Evolutionary conservation across 23 tunicate genomes (phyloP), one percentile per base, ranked within the genome.

Genomic region (Halocynthia aurantium): DNA sequence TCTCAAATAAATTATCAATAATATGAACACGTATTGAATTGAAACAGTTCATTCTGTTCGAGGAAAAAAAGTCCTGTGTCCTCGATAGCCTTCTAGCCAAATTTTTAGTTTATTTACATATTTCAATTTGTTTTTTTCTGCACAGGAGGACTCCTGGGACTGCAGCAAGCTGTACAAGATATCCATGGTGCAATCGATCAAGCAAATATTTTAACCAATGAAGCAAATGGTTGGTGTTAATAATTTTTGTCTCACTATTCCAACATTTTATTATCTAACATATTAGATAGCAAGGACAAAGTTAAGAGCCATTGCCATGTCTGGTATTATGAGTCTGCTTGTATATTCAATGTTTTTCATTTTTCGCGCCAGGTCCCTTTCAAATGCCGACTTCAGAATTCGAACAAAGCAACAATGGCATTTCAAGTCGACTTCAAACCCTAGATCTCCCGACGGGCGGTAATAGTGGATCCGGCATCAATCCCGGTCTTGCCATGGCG

Each of bases 121-220:
- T 31, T 0, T 31, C 44, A 58, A 58, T 58, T 58, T 58, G 2
- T 58, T 10, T 20, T 5, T 2, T 65, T 15, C 31, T 15, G n/a
- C n/a, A n/a, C 19, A 65, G 70, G 70, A 10, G 70, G 70, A 15
- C 31, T 65, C 22, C 70, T 65, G 5, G 70, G 70, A 65, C 70
- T 65, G 15, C 70, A 65, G 2, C 70, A 65, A 15, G 31, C 31
- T 40, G 49, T 31, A 4, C 44, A 31, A 31, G 44, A 31, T 31
- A 31, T 31, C 44, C 44, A 31, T 31, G 44, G 44, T 31, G 44
- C 44, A 31, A 31, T 49, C 22, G 70, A 65, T 65, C 10, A 40
- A 10, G 31, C 70, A 20, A 20, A 40, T 8, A 65, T 15, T 9
- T 49, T 20, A 65, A 65, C 15, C 15, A 65, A 40, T 10, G 70